Evolutionary conservation across 2,797 vertebrate species (phyloP).

Genomic region (Sphenodon punctatus): DNA sequence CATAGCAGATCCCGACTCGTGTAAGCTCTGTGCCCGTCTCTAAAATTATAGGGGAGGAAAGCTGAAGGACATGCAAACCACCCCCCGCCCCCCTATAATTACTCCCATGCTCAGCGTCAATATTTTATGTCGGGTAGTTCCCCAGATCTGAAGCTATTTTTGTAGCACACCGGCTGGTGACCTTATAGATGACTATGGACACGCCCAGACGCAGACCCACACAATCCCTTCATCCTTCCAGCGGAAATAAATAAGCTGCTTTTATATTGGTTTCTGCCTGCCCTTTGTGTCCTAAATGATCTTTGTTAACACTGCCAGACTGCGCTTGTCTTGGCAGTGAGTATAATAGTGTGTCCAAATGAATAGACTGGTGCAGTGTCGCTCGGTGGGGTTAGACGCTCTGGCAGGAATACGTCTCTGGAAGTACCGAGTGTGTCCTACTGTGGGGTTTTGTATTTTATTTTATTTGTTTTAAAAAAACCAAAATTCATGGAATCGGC

Average conservation of each 20-base stretch:
- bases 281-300: background rate
- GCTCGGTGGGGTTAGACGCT: background rate
- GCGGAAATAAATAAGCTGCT: background rate
- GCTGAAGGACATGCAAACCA: too few relatives aligned
- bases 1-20: too few relatives aligned
- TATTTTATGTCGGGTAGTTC: rapidly evolving
- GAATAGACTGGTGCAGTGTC: background rate
- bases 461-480: conserved; percentile 13
- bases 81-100: too few relatives aligned
- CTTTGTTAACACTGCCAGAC: background rate
- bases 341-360: rapidly evolving
- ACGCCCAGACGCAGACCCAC: background rate
- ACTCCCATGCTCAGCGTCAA: too few relatives aligned
- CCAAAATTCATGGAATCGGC: background rate
- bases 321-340: rapidly evolving
- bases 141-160: background rate
- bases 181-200: background rate
- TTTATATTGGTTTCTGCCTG: background rate
- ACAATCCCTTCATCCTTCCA: background rate
- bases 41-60: too few relatives aligned
- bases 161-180: background rate
- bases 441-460: too few relatives aligned
- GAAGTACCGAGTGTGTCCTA: background rate
- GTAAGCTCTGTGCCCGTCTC: too few relatives aligned
- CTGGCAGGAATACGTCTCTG: background rate